Conservation (phyloP, 2,797 vertebrate species). For the Gadopsis marmoratus region DNA sequence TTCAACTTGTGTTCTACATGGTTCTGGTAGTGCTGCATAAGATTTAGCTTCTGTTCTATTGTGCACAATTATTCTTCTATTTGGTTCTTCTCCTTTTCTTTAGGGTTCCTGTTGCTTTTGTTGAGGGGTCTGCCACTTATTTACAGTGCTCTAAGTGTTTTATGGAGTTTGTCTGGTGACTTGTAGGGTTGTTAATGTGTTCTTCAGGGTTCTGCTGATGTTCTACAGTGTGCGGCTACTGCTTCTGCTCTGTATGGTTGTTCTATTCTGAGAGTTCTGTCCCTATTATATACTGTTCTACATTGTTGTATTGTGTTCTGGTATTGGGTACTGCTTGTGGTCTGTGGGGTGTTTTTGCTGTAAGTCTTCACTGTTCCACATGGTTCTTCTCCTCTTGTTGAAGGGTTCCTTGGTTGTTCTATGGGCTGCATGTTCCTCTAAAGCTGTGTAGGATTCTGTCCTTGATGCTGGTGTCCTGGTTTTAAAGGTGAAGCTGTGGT, state of each 20-base stretch:
- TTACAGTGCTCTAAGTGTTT: not conserved
- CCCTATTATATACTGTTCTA: not conserved
- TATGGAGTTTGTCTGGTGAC: not conserved
- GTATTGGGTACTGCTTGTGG: not conserved
- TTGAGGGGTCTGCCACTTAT: not conserved
- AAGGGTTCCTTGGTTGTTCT: not conserved
- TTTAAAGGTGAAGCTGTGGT: slow-evolving; percentile 95
- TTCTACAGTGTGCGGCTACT: not conserved
- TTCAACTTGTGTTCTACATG: not conserved
- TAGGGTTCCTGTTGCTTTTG: not conserved
- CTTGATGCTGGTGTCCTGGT: not conserved
- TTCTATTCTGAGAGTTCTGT: not conserved
- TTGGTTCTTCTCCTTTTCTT: not conserved
- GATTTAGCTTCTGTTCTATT: not conserved
- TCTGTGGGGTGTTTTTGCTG: not conserved
- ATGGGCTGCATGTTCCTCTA: not conserved
- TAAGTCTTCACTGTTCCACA: not conserved
- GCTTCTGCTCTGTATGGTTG: not conserved
- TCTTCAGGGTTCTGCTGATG: not conserved
- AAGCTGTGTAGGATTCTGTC: not conserved
- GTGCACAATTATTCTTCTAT: not conserved
- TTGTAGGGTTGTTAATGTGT: not conserved
- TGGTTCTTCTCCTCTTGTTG: not conserved
- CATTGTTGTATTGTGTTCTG: not conserved
- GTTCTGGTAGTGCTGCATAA: not conserved